Percentiles rank a stretch among this genome's conserved stretches.
Conservation (phyloP, 2,113 vertebrate genomes). For the Amblyopsis rosae region DNA sequence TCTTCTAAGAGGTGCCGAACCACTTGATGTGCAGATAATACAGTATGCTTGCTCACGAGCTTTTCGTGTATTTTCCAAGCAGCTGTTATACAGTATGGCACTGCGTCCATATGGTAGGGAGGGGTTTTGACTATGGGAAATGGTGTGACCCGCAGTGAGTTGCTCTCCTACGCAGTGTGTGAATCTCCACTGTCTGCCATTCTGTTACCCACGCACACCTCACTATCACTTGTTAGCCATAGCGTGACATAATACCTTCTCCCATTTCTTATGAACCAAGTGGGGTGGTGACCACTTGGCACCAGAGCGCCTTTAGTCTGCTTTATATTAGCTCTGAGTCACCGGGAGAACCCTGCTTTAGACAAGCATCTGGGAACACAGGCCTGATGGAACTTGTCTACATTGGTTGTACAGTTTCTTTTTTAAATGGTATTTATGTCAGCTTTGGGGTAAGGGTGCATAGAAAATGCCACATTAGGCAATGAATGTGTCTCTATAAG, state of each 20-base stretch:
- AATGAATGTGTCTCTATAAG: background rate
- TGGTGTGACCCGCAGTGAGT: conserved; percentile 45
- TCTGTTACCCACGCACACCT: conserved; percentile 18
- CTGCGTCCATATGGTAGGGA: conserved; percentile 35
- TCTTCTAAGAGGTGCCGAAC: conserved; percentile 14
- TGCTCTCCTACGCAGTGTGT: conserved; percentile 59
- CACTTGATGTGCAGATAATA: background rate
- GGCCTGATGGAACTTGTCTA: conserved; percentile 54
- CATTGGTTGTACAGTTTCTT: background rate
- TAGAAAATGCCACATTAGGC: conserved; percentile 7
- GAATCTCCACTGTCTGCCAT: conserved; percentile 35
- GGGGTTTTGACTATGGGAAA: conserved; percentile 53
- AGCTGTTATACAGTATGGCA: background rate
- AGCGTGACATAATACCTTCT: conserved; percentile 48
- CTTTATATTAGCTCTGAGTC: conserved; percentile 83
- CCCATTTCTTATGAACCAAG: conserved; percentile 72
- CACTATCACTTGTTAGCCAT: conserved; percentile 58
- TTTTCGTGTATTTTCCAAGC: too few species aligned
- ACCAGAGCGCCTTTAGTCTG: conserved; percentile 72
- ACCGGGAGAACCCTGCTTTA: conserved; percentile 70
- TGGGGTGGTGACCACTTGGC: conserved; percentile 69
- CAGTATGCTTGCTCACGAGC: conserved; percentile 14
- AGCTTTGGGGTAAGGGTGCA: conserved; percentile 9
- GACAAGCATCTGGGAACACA: conserved; percentile 67
- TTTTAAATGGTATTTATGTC: conserved; percentile 11